Evolutionary conservation across 2,797 vertebrate genomes (phyloP), one percentile per base, ranked within the genome.

Genomic region (Bovichtus diacanthus): DNA sequence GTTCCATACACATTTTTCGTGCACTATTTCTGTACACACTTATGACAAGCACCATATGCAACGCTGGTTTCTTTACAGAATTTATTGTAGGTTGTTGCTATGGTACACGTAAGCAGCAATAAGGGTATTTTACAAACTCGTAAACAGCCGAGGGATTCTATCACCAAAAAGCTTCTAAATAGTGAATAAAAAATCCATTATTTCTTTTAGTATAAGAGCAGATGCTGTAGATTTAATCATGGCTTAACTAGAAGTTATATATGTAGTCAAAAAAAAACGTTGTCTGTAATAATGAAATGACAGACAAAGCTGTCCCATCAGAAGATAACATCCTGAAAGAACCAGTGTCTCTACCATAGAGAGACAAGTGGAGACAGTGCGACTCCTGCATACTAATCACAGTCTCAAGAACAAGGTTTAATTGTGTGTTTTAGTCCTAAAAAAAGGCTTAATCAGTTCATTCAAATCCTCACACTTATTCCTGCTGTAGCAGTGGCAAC

Each of bases 401-500:
- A 44, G 55, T 43, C 36, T 67, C 43, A 7, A 29, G 21, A 71
- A 29, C 13, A 47, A 49, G 16, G 31, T 50, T 16, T 51, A 72
- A 64, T 19, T 21, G 44, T 41, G 67, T 54, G 44, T 65, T 69
- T 58, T 47, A 36, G 25, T 29, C 46, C 44, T 16, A 15, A 27
- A 55, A 70, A 25, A 65, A 54, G 29, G 64, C 53, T 58, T 55
- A 21, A 67, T 67, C 29, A 38, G 53, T 69, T 62, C 16, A 72
- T 76, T 68, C 8, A 51, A 62, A 67, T 12, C 10, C n/a, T 50
- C 51, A 13, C 5, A 50, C 4, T 36, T 8, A 53, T 60, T 62
- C 13, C 46, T 38, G 31, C 11, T 49, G 15, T 4, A 46, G 49
- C 53, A 29, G 5, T 12, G 13, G 34, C 25, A 60, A 29, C 53